Conservation (phyloP, 2,113 vertebrate genomes). For the Gila orcuttii region DNA sequence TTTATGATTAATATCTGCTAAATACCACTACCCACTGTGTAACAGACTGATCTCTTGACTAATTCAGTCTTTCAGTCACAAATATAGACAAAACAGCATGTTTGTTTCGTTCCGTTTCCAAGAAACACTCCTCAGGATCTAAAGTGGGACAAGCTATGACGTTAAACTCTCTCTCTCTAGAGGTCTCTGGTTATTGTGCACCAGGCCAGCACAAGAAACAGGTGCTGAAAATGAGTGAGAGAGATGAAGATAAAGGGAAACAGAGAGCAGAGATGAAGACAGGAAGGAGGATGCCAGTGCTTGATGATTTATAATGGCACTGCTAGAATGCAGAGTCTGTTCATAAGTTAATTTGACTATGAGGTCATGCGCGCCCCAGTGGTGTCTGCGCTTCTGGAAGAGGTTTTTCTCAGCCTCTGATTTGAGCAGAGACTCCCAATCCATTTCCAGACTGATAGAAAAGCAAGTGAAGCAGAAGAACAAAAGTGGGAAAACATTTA, state of each 20-base stretch:
- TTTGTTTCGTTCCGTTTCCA: constrained; percentile 32
- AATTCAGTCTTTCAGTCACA: not conserved
- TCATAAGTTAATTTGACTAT: constrained; percentile 40
- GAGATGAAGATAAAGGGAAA: constrained; percentile 1
- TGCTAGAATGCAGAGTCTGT: constrained; percentile 29
- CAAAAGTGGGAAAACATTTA: constrained; percentile 15
- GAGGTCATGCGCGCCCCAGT: constrained; percentile 36
- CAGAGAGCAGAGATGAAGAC: constrained; percentile 11
- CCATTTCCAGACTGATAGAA: constrained; percentile 7
- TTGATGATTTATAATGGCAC: constrained; percentile 35
- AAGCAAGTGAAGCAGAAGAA: constrained; percentile 11
- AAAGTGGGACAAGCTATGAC: constrained; percentile 57
- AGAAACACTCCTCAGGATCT: constrained; percentile 15
- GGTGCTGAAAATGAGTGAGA: constrained; percentile 15
- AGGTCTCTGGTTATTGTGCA: constrained; percentile 37
- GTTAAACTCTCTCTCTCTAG: constrained; percentile 39
- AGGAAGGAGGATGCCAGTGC: constrained; percentile 2
- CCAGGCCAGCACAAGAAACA: constrained; percentile 8
- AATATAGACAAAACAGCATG: not conserved
- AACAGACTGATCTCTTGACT: not conserved
- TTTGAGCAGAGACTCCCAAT: constrained; percentile 10
- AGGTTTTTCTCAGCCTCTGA: constrained; percentile 1
- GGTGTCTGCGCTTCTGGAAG: not conserved
- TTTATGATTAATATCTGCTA: constrained; percentile 3
- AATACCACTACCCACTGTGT: not conserved